Percentiles rank a stretch among this genome's conserved stretches.
Evolutionary conservation across 92 coral and sea anemone genomes (phyloP).

Genomic region (Phymanthus crucifer): DNA sequence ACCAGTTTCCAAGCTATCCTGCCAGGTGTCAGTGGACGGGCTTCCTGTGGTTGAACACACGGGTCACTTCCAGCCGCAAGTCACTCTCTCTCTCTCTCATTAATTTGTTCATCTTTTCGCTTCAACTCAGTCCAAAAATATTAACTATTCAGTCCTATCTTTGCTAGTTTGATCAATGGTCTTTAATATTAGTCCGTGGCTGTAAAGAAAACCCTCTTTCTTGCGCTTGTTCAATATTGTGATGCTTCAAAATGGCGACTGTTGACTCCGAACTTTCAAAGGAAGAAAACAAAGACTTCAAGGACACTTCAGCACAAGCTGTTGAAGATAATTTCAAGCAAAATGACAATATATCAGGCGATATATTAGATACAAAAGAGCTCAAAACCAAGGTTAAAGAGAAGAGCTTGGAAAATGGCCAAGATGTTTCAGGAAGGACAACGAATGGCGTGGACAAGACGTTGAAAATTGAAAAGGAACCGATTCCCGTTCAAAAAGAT

Average conservation of each 20-base stretch:
- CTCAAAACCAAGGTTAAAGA: background rate
- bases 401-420: conserved; percentile 27
- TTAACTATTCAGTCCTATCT: background rate
- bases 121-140: background rate
- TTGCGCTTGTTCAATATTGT: background rate
- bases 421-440: background rate
- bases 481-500: background rate
- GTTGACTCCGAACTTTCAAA: background rate
- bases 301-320: background rate
- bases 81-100: background rate
- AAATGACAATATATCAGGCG: background rate
- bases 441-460: conserved; percentile 2
- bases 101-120: background rate
- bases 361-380: background rate
- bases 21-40: background rate
- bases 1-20: background rate
- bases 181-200: background rate
- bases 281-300: background rate
- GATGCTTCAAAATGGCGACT: background rate
- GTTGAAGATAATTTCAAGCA: conserved; percentile 9
- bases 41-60: background rate
- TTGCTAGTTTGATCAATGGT: background rate
- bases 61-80: background rate
- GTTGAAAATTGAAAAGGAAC: background rate
- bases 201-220: background rate